Percentiles rank a stretch among this genome's conserved stretches.
These are phyloP conservation scores for Pimpla rufipes DNA, from an alignment of 2,888 invertebrate genomes.

Conservation along the genomic window DNA sequence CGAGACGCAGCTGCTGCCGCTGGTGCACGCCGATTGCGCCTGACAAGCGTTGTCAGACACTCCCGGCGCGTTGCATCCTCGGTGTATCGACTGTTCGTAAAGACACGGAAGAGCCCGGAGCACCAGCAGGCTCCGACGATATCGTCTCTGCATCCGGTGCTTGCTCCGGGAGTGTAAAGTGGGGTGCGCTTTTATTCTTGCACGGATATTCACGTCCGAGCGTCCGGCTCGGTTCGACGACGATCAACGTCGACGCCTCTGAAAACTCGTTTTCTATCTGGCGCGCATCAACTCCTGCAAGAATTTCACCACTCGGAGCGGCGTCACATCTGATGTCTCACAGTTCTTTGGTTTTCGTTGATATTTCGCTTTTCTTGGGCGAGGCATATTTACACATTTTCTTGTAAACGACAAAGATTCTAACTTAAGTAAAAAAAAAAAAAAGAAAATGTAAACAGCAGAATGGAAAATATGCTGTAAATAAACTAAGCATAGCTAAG, in stretches of 20 bases:
- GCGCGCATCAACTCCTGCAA: not conserved
- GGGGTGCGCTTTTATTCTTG: slow-evolving; percentile 44
- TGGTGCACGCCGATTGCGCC: slow-evolving; percentile 58
- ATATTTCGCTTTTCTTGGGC: not conserved
- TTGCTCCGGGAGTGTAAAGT: slow-evolving; percentile 44
- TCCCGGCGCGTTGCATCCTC: slow-evolving; percentile 35
- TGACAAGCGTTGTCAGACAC: slow-evolving; percentile 66
- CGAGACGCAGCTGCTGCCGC: slow-evolving; percentile 44
- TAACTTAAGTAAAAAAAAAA: not conserved
- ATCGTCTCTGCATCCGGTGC: slow-evolving; percentile 59
- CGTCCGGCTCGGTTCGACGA: slow-evolving; percentile 3
- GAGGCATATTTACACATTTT: not conserved
- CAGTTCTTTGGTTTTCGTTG: not conserved
- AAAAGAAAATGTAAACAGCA: not conserved
- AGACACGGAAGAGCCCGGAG: slow-evolving; percentile 54
- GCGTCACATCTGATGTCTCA: not conserved
- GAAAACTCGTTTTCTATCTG: slow-evolving; percentile 20
- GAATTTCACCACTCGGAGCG: slow-evolving; percentile 1
- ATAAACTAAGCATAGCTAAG: not conserved
- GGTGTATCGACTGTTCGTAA: slow-evolving; percentile 48
- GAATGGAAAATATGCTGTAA: not conserved
- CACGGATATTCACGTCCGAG: slow-evolving; percentile 47
- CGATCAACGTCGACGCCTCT: slow-evolving; percentile 27
- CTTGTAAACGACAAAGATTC: not conserved
- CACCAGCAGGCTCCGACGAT: slow-evolving; percentile 39